Conservation (phyloP, 2,888 invertebrate species). For the Drosophila eohydei region DNA sequence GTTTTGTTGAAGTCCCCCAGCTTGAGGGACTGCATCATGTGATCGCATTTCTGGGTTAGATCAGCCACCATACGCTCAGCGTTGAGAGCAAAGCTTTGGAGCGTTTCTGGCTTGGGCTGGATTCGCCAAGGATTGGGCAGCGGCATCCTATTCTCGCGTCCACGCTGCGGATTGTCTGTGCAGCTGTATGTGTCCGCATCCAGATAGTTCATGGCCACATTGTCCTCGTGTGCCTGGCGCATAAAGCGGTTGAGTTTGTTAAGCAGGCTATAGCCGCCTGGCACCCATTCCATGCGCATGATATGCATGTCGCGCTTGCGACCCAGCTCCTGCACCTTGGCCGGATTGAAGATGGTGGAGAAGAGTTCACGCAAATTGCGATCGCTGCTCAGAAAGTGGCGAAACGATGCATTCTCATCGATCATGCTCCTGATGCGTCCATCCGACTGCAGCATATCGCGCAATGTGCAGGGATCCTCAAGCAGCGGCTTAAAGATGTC, state of each 20-base stretch:
- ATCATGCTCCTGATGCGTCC: conserved; percentile 38
- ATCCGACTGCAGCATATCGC: conserved; percentile 40
- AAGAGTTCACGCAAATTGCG: conserved; percentile 54
- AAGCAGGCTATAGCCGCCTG: conserved; percentile 41
- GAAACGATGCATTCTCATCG: conserved; percentile 35
- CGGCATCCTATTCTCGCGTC: conserved; percentile 57
- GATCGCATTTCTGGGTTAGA: conserved; percentile 14
- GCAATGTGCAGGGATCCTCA: conserved; percentile 31
- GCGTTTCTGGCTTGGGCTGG: neutral
- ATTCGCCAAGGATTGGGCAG: conserved; percentile 66
- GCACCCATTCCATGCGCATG: conserved; percentile 56
- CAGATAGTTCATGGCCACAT: conserved; percentile 52
- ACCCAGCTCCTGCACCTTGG: conserved; percentile 47
- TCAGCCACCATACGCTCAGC: neutral
- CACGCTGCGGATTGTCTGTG: conserved; percentile 51
- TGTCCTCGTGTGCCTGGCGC: conserved; percentile 50
- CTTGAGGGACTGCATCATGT: conserved; percentile 28
- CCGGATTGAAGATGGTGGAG: conserved; percentile 42
- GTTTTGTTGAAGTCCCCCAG: conserved; percentile 21
- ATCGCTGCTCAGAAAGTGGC: conserved; percentile 51
- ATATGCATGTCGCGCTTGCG: conserved; percentile 55
- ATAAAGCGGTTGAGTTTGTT: conserved; percentile 22
- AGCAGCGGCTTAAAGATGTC: conserved; percentile 20
- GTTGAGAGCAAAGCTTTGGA: neutral
- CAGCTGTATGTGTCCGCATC: neutral